Conservation (phyloP, 1,140 invertebrate genomes). For the Cyclargus thomasi region DNA sequence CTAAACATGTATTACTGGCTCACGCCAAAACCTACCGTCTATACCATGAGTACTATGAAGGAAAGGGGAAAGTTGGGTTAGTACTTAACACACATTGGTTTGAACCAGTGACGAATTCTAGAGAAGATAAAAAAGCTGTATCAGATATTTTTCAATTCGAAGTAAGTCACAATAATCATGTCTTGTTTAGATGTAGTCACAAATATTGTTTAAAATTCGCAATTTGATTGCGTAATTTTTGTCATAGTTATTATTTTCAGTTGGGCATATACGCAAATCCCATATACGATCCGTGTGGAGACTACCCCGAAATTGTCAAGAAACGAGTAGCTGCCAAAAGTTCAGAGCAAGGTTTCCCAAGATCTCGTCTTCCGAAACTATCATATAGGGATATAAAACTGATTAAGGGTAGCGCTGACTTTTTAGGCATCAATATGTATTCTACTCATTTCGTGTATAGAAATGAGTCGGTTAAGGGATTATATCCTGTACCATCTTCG, state of each 20-base stretch:
- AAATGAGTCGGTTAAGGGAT: conserved; percentile 20
- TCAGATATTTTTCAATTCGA: conserved; percentile 11
- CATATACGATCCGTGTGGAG: conserved; percentile 23
- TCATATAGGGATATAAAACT: conserved; percentile 20
- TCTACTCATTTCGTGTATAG: conserved; percentile 19
- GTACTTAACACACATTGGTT: conserved; percentile 28
- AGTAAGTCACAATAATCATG: conserved; percentile 3
- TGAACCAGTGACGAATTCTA: conserved; percentile 24
- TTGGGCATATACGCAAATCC: conserved; percentile 15
- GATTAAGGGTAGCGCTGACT: conserved; percentile 13
- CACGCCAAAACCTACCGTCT: conserved; percentile 29
- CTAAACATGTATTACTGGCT: conserved; percentile 26
- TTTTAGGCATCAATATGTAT: conserved; percentile 26
- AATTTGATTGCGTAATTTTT: no score
- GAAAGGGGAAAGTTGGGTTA: conserved; percentile 25
- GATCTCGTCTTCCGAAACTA: conserved; percentile 24
- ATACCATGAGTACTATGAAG: conserved; percentile 26
- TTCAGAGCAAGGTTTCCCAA: conserved; percentile 24
- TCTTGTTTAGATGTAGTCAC: no score
- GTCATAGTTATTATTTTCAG: neutral
- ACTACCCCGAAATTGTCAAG: conserved; percentile 25
- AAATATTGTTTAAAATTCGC: no score
- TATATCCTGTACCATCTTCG: conserved; percentile 17
- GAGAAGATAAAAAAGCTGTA: conserved; percentile 25
- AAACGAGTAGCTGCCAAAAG: conserved; percentile 25